Evolutionary conservation across 2,797 vertebrate species (phyloP).

Genomic region (Novumbra hubbsi): DNA sequence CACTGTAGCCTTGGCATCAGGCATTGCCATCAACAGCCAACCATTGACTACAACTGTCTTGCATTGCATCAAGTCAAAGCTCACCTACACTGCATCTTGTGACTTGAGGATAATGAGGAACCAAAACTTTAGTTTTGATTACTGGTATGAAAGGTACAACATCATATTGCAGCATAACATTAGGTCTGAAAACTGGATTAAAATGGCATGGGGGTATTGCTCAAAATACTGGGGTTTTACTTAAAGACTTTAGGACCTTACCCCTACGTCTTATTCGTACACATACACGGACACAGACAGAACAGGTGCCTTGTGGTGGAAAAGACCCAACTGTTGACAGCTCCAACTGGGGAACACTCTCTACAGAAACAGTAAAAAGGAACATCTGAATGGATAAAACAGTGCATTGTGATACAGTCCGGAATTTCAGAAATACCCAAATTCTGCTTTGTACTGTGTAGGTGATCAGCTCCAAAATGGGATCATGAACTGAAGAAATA

Average conservation of each 20-base stretch:
- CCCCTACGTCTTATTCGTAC: constrained; percentile 45
- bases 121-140: too few relatives aligned
- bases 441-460: not conserved
- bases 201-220: not conserved
- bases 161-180: not conserved
- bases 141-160: too few relatives aligned
- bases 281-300: constrained; percentile 28
- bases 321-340: constrained; percentile 20
- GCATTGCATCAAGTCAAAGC: too few relatives aligned
- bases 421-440: not conserved
- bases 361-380: constrained; percentile 9
- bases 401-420: not conserved
- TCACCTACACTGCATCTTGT: too few relatives aligned
- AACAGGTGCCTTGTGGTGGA: rapidly evolving
- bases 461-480: not conserved
- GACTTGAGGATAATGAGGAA: too few relatives aligned
- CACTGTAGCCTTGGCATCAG: too few relatives aligned
- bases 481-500: not conserved
- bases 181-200: not conserved
- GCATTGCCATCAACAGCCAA: too few relatives aligned
- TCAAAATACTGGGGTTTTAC: not conserved
- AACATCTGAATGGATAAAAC: not conserved
- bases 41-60: too few relatives aligned
- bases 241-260: constrained; percentile 11
- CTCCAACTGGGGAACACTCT: constrained; percentile 32